Base-by-base conservation (phyloP, 2,797 vertebrate genomes). In the Gymnoscopelus braueri region DNA sequence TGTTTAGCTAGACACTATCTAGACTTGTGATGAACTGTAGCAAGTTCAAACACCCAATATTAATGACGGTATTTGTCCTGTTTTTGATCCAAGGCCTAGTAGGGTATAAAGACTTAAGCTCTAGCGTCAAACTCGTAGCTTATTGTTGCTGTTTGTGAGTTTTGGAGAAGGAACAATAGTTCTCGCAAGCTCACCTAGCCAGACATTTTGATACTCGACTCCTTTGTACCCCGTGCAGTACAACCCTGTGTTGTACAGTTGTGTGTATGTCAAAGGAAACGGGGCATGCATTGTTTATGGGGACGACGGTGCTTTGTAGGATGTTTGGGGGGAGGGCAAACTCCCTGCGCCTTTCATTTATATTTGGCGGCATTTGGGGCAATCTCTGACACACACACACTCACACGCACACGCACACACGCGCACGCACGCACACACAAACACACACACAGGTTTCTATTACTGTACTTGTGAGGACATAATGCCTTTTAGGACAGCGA, bases 311-410 rank as follows among this genome's bases (percentile, higher is more conserved):
- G 86, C 91, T 89, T 92, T 89, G 90, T 92, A 89, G 80, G 82
- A 82, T 72, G 77, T 83, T 92, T 52, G 86, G 81, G 84, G 88
- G 86, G 90, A 90, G 88, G 90, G 91, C 88, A 85, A 87, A 71
- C 82, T 85, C 61, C 0, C 63, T 62, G 83, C 63, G 58, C 64
- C 79, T 87, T 71, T 60, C 77, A 55, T 90, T 92, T 84, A 82
- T 69, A 67, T 86, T 19, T 79, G 75, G 80, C 60, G 57, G 82
- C 83, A 90, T 85, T 81, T 79, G 87, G 88, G 87, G 83, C 85
- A 91, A 90, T 90, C 86, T 88, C 83, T 87, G 81, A 91, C 87
- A 87, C 62, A 71, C 76, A 81, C 77, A 57, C 83, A 74, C 68
- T 59, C 79, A 48, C n/a, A 49, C n/a, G 3, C 72, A 78, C 79